phyloP scores from a whole-genome alignment of 2,888 invertebrate species.

The Blastobasis adustella region DNA sequence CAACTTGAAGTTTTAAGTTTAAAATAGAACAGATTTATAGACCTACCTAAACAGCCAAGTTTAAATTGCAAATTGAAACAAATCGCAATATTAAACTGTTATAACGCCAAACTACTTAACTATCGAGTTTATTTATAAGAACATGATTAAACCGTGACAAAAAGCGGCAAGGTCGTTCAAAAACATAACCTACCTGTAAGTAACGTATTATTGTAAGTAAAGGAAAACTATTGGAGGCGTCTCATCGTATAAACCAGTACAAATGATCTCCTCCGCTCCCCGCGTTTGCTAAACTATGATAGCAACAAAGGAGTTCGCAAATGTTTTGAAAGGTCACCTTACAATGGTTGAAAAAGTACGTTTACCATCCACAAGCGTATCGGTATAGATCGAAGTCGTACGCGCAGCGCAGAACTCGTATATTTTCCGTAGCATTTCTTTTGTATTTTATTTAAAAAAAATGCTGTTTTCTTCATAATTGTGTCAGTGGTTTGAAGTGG shows the following conservation, averaged over 20 bases:
- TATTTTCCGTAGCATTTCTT: not conserved
- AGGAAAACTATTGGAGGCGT: constrained; percentile 11
- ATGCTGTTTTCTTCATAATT: too few species aligned
- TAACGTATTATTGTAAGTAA: constrained; percentile 11
- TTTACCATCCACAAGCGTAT: constrained; percentile 38
- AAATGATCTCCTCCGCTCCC: constrained; percentile 13
- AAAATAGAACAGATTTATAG: too few species aligned
- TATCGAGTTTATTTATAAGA: too few species aligned
- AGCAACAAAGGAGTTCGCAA: constrained; percentile 7
- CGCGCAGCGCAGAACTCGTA: constrained; percentile 21
- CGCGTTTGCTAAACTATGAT: not conserved
- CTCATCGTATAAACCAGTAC: not conserved
- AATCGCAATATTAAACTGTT: too few species aligned
- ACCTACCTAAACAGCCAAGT: too few species aligned
- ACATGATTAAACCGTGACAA: too few species aligned
- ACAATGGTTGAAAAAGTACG: constrained; percentile 34
- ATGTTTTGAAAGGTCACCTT: constrained; percentile 25
- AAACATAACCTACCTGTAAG: constrained; percentile 9
- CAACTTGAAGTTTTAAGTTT: too few species aligned
- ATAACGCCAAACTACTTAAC: too few species aligned
- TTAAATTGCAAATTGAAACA: too few species aligned
- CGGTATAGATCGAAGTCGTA: constrained; percentile 49
- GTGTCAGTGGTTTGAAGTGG: too few species aligned
- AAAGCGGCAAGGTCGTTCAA: constrained; percentile 14
- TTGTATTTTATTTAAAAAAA: too few species aligned